Evolutionary conservation across 1,140 invertebrate species (phyloP).

Genomic region (Holotrichia oblita): DNA sequence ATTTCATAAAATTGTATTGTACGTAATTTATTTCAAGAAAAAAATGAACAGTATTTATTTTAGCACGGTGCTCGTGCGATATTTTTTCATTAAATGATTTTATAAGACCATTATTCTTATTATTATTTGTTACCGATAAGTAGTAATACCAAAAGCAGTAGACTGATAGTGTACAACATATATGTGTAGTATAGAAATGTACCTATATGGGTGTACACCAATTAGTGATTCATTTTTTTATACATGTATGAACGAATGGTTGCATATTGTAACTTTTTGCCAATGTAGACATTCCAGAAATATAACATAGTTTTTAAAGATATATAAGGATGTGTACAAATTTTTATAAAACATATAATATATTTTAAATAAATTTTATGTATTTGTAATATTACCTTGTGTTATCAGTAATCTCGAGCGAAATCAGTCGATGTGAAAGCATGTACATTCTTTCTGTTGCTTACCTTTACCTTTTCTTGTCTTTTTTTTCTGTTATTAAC

Average conservation of each 20-base stretch:
- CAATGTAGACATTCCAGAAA: neutral
- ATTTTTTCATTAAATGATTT: neutral
- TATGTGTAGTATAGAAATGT: neutral
- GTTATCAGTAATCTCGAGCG: neutral
- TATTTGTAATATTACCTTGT: slow-evolving; percentile 4
- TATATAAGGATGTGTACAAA: neutral
- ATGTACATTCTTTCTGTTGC: neutral
- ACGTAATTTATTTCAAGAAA: too few relatives aligned
- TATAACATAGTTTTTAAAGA: neutral
- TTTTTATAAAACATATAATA: slow-evolving; percentile 1
- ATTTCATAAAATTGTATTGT: too few relatives aligned
- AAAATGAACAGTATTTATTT: neutral
- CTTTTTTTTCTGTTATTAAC: too few relatives aligned
- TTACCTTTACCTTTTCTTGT: too few relatives aligned
- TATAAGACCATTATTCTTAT: neutral
- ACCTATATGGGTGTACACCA: neutral
- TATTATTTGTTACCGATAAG: neutral
- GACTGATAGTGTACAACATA: slow-evolving; percentile 10
- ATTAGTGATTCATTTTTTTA: neutral
- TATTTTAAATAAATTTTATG: slow-evolving; percentile 6
- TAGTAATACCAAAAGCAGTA: neutral
- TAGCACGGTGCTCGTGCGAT: neutral
- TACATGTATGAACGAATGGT: slow-evolving; percentile 9
- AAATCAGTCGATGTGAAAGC: neutral
- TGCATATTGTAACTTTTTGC: neutral